Conservation (phyloP, 2,888 invertebrate species). For the Iphiclides podalirius region DNA sequence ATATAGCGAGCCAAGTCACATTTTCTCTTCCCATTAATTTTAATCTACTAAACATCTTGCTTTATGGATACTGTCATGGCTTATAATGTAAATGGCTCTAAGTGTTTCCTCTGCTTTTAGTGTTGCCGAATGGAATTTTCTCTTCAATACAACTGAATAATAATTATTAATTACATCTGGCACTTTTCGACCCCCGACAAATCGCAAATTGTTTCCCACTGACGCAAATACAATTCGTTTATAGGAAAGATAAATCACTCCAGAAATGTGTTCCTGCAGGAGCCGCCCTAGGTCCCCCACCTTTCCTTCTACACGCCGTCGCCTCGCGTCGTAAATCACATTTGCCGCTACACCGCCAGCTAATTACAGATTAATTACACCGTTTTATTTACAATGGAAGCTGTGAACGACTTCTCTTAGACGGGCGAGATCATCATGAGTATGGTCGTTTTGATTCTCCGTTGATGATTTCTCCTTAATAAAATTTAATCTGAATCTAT, state of each 20-base stretch:
- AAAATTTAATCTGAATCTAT: no score
- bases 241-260: conserved; percentile 17
- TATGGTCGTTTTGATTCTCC: not conserved
- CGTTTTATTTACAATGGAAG: conserved; percentile 32
- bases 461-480: not conserved
- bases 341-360: conserved; percentile 34
- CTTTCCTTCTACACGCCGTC: conserved; percentile 3
- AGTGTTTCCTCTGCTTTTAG: not conserved
- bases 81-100: not conserved
- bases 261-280: not conserved
- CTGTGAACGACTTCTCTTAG: not conserved
- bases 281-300: not conserved
- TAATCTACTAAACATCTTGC: not conserved
- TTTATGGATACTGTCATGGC: not conserved
- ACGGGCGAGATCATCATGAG: not conserved
- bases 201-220: conserved; percentile 19
- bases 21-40: not conserved
- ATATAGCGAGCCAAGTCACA: not conserved
- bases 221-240: conserved; percentile 19
- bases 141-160: not conserved
- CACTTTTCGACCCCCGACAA: conserved; percentile 14
- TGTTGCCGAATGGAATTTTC: not conserved
- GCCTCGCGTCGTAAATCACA: conserved; percentile 37
- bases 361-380: conserved; percentile 43
- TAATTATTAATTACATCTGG: conserved; percentile 13